Base-by-base conservation (phyloP, 2,888 invertebrate genomes). In the Sussaba pulchella region DNA sequence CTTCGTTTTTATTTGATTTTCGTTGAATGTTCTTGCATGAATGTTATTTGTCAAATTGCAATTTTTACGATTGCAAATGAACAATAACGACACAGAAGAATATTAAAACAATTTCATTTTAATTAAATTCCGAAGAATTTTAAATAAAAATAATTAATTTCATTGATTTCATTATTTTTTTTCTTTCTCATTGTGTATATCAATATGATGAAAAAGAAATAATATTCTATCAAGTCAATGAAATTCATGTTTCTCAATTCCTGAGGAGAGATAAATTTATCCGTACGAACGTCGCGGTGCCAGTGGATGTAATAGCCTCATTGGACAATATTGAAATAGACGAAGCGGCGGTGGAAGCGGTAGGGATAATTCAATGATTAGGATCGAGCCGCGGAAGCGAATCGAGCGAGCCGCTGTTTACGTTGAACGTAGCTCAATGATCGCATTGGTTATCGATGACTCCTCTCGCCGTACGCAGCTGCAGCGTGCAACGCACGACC, bases 371-470 rank as follows among this genome's bases (percentile, higher is more conserved):
- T 77, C 59, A 43, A 79, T 78, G 57, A 78, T 78, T 70, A 47
- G 36, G 57, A 64, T 59, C 31, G 64, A 63, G 50, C 14, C 21
- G 64, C 36, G 66, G 67, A 66, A 57, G 45, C 43, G 64, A 69
- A 63, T 43, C 17, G 19, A 52, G 50, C 67, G 36, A 54, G 41
- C 50, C 43, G 64, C 70, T 79, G 75, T 75, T 79, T 79, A 66
- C 70, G 59, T 41, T 66, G 52, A 75, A 71, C 69, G 73, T 64
- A 26, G 64, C 72, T 73, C 54, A 67, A 75, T 75, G 70, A 79
- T 75, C 70, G 57, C 61, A 36, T 75, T 52, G 69, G 73, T 71
- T 74, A 79, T 79, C 79, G 75, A 79, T 75, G 75, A 75, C 71
- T 75, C 47, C 47, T n/a, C n/a, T n/a, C n/a, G n/a, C 31, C 52